Evolutionary conservation across 2,888 invertebrate species (phyloP), one percentile per base, ranked within the genome.

Genomic region (Abscondita cerata): DNA sequence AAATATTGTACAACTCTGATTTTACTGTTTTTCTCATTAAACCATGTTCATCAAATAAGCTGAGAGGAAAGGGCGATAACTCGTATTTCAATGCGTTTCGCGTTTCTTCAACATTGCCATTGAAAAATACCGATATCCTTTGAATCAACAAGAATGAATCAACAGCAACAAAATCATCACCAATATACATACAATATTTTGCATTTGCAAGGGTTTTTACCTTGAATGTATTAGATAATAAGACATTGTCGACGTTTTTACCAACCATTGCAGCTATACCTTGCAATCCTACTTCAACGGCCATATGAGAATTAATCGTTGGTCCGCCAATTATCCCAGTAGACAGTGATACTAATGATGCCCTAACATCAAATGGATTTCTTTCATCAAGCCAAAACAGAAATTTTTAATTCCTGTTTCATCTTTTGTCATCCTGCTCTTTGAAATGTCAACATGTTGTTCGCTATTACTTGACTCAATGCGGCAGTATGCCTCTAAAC

Each of bases 251-350:
- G 4, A 44, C 18, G 19, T 44, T 18, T 44, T 44, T 44, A 16
- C 18, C 19, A 44, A 41, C 44, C 44, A 44, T 44, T n/a, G 18
- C 8, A 44, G 11, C 16, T 6, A 41, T 41, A 41, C 16, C 41
- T 16, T 11, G 18, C 15, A 44, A n/a, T 44, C 44, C 44, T 8
- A 18, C 19, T 44, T 44, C 44, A 8, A 18, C 18, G n/a, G 44
- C 18, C 18, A 44, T 44, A 18, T 18, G 44, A 5, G 19, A 44
- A 44, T 44, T 44, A 44, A 15, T 44, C 9, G 16, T 44, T 44
- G 44, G 44, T 9, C 44, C 44, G 8, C 44, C 44, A 44, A 44
- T 44, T 18, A 44, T 44, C 8, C 44, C 44, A 44, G 18, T 44
- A 11, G 44, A 44, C 2, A 18, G 18, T 18, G 44, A 18, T 5